Evolutionary conservation across 2,113 vertebrate species (phyloP).

Genomic region (Albula glossodonta): DNA sequence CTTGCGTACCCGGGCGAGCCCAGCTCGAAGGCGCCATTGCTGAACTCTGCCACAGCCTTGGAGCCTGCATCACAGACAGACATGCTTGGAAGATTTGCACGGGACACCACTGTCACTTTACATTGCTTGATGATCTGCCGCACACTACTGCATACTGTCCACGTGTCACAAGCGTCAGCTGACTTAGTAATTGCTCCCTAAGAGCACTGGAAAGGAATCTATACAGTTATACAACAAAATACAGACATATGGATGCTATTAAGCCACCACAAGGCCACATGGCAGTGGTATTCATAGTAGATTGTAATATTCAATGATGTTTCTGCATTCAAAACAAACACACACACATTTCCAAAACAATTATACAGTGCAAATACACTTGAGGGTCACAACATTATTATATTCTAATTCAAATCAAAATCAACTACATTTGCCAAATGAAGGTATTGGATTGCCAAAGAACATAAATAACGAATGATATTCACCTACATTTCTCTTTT

Average conservation of each 20-base stretch:
- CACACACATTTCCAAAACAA: neutral
- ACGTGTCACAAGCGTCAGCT: neutral
- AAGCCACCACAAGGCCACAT: neutral
- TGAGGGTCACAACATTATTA: neutral
- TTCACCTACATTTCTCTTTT: too few species aligned
- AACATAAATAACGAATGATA: too few species aligned
- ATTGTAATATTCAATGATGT: neutral
- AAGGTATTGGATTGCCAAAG: too few species aligned
- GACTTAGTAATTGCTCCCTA: neutral
- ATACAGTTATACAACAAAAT: neutral
- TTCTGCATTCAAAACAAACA: neutral
- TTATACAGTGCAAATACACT: neutral
- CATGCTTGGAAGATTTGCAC: neutral
- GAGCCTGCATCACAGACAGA: constrained; percentile 72
- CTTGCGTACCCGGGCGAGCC: constrained; percentile 73
- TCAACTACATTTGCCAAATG: neutral
- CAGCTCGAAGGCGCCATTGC: constrained; percentile 69
- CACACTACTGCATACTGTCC: neutral
- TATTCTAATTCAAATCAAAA: neutral
- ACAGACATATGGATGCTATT: neutral
- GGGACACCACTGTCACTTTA: neutral
- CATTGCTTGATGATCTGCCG: neutral
- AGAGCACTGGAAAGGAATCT: neutral
- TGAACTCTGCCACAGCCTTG: constrained; percentile 71
- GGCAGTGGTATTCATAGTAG: neutral